These are phyloP conservation scores for Callopanchax toddi DNA, from an alignment of 2,113 vertebrate genomes.

Conservation along the genomic window DNA sequence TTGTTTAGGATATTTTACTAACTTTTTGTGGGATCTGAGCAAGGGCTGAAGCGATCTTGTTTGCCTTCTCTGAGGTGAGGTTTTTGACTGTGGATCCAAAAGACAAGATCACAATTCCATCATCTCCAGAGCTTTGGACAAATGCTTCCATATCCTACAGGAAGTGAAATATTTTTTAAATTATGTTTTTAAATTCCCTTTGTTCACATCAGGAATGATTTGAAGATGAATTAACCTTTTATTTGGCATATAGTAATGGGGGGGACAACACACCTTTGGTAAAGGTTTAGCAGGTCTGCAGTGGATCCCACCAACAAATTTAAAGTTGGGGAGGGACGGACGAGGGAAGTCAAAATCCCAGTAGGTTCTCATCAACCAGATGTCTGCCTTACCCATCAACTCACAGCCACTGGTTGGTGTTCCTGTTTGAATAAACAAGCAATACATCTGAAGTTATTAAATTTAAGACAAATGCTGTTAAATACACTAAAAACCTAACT, in stretches of 20 bases:
- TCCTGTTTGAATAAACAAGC: not conserved
- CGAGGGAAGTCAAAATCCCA: slow-evolving; percentile 93
- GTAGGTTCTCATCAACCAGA: slow-evolving; percentile 90
- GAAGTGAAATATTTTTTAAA: slow-evolving; percentile 31
- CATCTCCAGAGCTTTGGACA: slow-evolving; percentile 87
- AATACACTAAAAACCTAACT: accelerated
- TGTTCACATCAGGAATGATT: no score
- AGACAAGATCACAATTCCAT: slow-evolving; percentile 86
- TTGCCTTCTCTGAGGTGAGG: slow-evolving; percentile 81
- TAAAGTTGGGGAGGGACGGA: slow-evolving; percentile 89
- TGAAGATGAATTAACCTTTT: no score
- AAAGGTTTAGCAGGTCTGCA: slow-evolving; percentile 88
- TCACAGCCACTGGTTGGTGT: slow-evolving; percentile 75
- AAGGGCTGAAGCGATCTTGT: slow-evolving; percentile 84
- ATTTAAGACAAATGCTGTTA: not conserved
- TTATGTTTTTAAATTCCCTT: not conserved
- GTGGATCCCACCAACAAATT: slow-evolving; percentile 91
- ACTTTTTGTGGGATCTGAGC: slow-evolving; percentile 79
- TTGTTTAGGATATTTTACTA: no score
- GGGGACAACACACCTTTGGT: slow-evolving; percentile 69
- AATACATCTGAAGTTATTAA: not conserved
- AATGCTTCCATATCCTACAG: slow-evolving; percentile 82
- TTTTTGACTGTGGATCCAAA: slow-evolving; percentile 86
- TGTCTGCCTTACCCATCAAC: slow-evolving; percentile 85
- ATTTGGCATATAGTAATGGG: not conserved